Evolutionary conservation across 1,140 invertebrate genomes (phyloP), one percentile per base, ranked within the genome.

Genomic region (Lucilia cuprina): DNA sequence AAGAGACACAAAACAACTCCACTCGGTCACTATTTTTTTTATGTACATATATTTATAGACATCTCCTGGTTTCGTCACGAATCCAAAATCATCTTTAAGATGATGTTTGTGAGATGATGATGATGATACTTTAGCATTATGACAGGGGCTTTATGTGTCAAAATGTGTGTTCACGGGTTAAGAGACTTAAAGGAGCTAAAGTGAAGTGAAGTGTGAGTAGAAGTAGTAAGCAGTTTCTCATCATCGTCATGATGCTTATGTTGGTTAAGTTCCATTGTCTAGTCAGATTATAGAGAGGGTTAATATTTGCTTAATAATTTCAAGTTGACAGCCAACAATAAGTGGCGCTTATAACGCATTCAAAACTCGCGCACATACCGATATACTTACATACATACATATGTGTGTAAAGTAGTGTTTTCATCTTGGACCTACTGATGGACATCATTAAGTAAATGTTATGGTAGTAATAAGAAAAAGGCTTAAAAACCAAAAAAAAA

Each of bases 291-390:
- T 90, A 86, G 89, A 90, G 89, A 88, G 89, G 89, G 89, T 90
- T 90, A 90, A 90, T 90, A 90, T 90, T 90, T 90, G 89, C 88
- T 90, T 90, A 89, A 89, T 89, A 88, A 90, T 90, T 90, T 90
- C 88, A 87, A 90, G 88, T 90, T 90, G 89, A 90, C 89, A 90
- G 89, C 86, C 85, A 70, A 70, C 65, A 70, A 70, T 70, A 90
- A 90, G 89, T 90, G 89, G 89, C 89, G 89, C 89, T 90, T 90
- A 82, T 74, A 82, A 70, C 65, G 65, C n/a, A 70, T 60, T 60
- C 55, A 60, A 14, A 30, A 41, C 41, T 41, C 50, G 50, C 50
- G 17, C 17, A 30, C 25, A 30, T 30, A 30, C 25, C 25, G 25
- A 30, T n/a, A n/a, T n/a, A n/a, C n/a, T n/a, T n/a, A n/a, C n/a